phyloP scores from a whole-genome alignment of 2,888 invertebrate genomes.

The Drosophila meridionalis region DNA sequence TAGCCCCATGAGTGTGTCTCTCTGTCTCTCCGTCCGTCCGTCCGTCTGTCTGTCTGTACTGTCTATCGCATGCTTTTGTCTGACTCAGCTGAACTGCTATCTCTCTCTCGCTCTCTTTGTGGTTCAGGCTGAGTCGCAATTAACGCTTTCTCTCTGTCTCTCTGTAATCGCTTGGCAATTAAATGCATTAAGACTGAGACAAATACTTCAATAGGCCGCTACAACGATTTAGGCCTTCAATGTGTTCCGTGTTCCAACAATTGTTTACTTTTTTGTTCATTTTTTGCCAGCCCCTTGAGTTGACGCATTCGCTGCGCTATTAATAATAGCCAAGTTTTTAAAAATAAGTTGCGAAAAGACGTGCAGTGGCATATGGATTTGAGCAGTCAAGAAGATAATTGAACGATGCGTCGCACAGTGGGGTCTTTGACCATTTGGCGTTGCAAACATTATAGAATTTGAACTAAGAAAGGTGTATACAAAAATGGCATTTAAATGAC shows the following conservation, averaged over 20 bases:
- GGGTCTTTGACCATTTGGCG: no score
- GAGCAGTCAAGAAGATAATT: conserved; percentile 36
- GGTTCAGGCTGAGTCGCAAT: conserved; percentile 34
- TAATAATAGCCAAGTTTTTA: conserved; percentile 32
- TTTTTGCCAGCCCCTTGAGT: conserved; percentile 16
- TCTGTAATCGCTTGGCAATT: conserved; percentile 18
- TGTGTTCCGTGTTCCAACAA: conserved; percentile 40
- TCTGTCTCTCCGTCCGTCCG: neutral
- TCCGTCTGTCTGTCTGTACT: neutral
- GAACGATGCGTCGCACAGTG: conserved; percentile 9
- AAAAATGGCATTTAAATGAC: no score
- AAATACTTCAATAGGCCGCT: conserved; percentile 22
- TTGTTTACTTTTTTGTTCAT: conserved; percentile 3
- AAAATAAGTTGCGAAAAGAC: conserved; percentile 41
- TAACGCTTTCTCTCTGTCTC: conserved; percentile 30
- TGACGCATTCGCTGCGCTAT: conserved; percentile 37
- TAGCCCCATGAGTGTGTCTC: conserved; percentile 12
- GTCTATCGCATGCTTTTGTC: conserved; percentile 19
- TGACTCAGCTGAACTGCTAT: conserved; percentile 32
- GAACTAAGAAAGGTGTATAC: no score
- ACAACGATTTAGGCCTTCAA: conserved; percentile 9
- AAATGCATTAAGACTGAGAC: conserved; percentile 26
- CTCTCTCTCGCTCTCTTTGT: conserved; percentile 15
- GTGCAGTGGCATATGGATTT: conserved; percentile 29
- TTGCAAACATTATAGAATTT: no score